These are phyloP conservation scores for Gymnoscopelus braueri DNA, from an alignment of 2,797 vertebrate genomes.

Conservation along the genomic window DNA sequence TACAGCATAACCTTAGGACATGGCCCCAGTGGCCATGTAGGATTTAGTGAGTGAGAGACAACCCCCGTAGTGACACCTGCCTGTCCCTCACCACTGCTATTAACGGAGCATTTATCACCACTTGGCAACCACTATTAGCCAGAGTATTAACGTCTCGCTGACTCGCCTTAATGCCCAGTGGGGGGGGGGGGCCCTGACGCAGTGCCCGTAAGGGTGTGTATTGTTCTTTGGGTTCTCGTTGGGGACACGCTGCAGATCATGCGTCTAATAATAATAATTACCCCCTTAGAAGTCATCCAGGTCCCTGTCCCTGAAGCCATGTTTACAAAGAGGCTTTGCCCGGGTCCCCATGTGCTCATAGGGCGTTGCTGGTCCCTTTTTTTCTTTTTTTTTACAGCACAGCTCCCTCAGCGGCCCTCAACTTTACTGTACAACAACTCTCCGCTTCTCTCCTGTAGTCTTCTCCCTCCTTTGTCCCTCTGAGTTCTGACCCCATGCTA, in stretches of 20 bases:
- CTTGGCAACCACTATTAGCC: slow-evolving; percentile 82
- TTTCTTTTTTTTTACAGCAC: not conserved
- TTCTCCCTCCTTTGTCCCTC: slow-evolving; percentile 27
- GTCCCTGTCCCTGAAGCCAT: slow-evolving; percentile 51
- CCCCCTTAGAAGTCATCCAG: slow-evolving; percentile 47
- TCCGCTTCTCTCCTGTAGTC: not conserved
- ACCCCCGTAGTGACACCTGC: slow-evolving; percentile 53
- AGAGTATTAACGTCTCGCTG: slow-evolving; percentile 77
- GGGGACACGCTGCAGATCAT: slow-evolving; percentile 44
- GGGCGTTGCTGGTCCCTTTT: slow-evolving; percentile 14
- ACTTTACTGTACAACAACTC: not conserved
- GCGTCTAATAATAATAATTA: slow-evolving; percentile 80
- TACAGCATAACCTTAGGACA: slow-evolving; percentile 67
- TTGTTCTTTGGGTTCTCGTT: slow-evolving; percentile 49
- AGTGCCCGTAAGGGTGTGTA: slow-evolving; percentile 80
- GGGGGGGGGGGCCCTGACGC: slow-evolving; percentile 76
- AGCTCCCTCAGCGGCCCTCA: slow-evolving; percentile 5
- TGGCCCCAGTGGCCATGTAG: slow-evolving; percentile 53
- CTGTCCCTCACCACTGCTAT: slow-evolving; percentile 65
- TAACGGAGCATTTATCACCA: slow-evolving; percentile 70
- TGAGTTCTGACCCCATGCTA: slow-evolving; percentile 12
- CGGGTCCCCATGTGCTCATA: slow-evolving; percentile 38
- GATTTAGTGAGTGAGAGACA: slow-evolving; percentile 31
- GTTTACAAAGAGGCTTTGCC: slow-evolving; percentile 61
- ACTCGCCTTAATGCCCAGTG: slow-evolving; percentile 81